Percentiles rank a stretch among this genome's conserved stretches.
Evolutionary conservation across 2,113 vertebrate species (phyloP).

Genomic region (Labeo rohita): DNA sequence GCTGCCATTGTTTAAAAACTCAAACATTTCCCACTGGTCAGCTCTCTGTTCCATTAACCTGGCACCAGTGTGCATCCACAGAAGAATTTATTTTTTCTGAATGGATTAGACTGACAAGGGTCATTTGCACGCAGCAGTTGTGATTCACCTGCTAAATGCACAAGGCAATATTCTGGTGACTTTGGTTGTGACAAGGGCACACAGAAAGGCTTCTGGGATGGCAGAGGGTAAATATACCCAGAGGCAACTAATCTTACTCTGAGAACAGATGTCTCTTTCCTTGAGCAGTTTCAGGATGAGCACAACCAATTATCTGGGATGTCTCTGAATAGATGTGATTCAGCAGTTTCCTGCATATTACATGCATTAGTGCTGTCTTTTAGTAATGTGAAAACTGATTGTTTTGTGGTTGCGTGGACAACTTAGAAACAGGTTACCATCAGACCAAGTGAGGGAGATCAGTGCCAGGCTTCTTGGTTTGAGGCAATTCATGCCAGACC

Average conservation of each 20-base stretch:
- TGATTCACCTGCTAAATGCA: slow-evolving; percentile 7
- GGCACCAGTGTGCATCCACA: too few species aligned
- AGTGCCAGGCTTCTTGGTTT: slow-evolving; percentile 25
- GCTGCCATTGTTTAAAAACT: too few species aligned
- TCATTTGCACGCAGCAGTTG: not conserved
- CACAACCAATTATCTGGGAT: not conserved
- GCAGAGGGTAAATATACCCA: slow-evolving; percentile 10
- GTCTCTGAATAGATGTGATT: slow-evolving; percentile 8
- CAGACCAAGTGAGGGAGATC: slow-evolving; percentile 7
- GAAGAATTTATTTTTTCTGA: not conserved
- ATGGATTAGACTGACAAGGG: not conserved
- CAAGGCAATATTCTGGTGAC: slow-evolving; percentile 16
- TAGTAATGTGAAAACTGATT: slow-evolving; percentile 8
- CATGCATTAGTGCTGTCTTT: not conserved
- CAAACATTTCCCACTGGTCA: too few species aligned
- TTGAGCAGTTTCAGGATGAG: slow-evolving; percentile 12
- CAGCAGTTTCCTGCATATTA: not conserved
- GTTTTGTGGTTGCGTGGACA: slow-evolving; percentile 26
- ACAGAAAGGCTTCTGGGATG: slow-evolving; percentile 26
- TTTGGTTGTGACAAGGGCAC: slow-evolving; percentile 20
- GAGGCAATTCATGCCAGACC: slow-evolving; percentile 10
- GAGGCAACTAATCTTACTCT: slow-evolving; percentile 11
- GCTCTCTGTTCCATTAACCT: too few species aligned
- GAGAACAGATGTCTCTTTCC: slow-evolving; percentile 23
- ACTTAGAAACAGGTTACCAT: not conserved